Evolutionary conservation across 2,888 invertebrate genomes (phyloP).

Genomic region (Sphaerolaimus hirsutus): DNA sequence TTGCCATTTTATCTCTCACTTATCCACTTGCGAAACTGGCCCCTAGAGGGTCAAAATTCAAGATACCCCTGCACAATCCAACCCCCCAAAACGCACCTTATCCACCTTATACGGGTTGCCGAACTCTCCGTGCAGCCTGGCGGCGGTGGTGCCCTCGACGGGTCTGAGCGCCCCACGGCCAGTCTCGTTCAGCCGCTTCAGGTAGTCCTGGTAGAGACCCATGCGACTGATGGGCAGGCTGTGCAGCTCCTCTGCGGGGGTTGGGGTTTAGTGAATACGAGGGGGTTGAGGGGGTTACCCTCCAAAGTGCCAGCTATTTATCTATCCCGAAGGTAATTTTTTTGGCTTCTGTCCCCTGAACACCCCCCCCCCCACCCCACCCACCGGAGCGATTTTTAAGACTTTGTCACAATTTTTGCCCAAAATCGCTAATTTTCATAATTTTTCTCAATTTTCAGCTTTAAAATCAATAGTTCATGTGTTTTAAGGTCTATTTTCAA

Average conservation of each 20-base stretch:
- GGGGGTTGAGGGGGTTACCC: background rate
- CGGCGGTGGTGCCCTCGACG: constrained; percentile 77
- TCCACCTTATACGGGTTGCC: constrained; percentile 99
- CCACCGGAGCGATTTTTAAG: too few relatives aligned
- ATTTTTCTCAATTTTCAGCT: too few relatives aligned
- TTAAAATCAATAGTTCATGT: too few relatives aligned
- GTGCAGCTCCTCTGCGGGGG: constrained; percentile 52
- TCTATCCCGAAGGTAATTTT: background rate
- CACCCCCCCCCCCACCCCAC: background rate
- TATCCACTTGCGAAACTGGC: too few relatives aligned
- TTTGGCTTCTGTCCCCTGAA: too few relatives aligned
- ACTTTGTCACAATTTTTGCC: too few relatives aligned
- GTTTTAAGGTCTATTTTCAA: too few relatives aligned
- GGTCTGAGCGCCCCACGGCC: constrained; percentile 44
- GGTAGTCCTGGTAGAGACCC: constrained; percentile 97
- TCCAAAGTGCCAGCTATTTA: too few relatives aligned
- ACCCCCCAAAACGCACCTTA: constrained; percentile 48
- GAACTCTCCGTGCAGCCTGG: constrained; percentile 90
- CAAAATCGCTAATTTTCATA: too few relatives aligned
- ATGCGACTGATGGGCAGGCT: constrained; percentile 85
- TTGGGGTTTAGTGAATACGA: background rate
- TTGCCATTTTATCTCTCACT: too few relatives aligned
- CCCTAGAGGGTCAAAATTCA: too few relatives aligned
- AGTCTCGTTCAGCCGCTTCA: constrained; percentile 47
- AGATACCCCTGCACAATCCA: too few relatives aligned